phyloP scores from a whole-genome alignment of 1,140 invertebrate genomes.

The Drosophila kikkawai region DNA sequence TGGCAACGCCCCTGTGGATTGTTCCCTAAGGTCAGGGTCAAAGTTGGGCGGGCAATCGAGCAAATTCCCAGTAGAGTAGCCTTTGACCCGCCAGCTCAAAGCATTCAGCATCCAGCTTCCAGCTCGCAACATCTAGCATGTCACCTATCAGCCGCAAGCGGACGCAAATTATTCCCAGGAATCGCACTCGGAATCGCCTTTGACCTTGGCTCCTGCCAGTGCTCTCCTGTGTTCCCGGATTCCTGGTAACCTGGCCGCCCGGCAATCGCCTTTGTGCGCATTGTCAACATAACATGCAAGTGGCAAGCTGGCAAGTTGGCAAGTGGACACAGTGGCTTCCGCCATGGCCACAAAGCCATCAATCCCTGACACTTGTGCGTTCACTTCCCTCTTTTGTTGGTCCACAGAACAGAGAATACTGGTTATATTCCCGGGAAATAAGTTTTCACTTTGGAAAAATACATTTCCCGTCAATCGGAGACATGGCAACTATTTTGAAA shows the following conservation, averaged over 20 bases:
- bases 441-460: conserved; percentile 11
- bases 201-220: conserved; percentile 10
- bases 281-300: conserved; percentile 13
- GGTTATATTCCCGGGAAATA: conserved; percentile 23
- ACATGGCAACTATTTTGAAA: conserved; percentile 4
- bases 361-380: conserved; percentile 31
- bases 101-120: neutral
- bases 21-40: conserved; percentile 34
- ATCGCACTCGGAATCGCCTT: conserved; percentile 19
- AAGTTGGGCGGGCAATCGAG: conserved; percentile 1
- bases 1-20: conserved; percentile 14
- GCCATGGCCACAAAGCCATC: conserved; percentile 29
- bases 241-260: neutral
- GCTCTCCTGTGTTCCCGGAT: neutral
- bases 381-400: conserved; percentile 5
- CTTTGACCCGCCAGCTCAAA: conserved; percentile 26
- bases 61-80: conserved; percentile 34
- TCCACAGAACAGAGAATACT: neutral
- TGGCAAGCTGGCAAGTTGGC: conserved; percentile 9
- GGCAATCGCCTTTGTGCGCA: conserved; percentile 4
- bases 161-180: conserved; percentile 40
- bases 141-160: conserved; percentile 36
- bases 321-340: conserved; percentile 18
- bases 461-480: conserved; percentile 6
- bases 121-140: conserved; percentile 10